These are phyloP conservation scores for Amphipyra tragopoginis DNA, from an alignment of 2,888 invertebrate genomes.

Conservation along the genomic window DNA sequence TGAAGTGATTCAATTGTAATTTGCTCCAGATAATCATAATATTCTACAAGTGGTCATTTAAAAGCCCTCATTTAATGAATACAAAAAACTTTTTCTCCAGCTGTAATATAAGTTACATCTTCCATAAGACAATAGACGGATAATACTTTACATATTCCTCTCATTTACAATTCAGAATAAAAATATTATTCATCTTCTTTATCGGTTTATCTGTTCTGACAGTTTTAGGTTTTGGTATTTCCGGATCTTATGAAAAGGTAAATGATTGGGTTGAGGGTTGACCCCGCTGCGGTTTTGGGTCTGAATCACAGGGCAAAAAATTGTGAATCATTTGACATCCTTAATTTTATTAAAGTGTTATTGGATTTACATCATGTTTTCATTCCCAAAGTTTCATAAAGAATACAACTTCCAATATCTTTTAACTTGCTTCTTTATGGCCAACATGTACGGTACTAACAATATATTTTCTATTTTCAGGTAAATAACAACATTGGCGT, in stretches of 20 bases:
- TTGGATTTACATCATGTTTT: conserved; percentile 1
- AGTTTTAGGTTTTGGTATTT: conserved; percentile 49
- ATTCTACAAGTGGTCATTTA: background rate
- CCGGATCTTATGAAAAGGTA: conserved; percentile 47
- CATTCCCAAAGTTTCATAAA: too few relatives aligned
- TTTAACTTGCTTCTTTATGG: conserved; percentile 33
- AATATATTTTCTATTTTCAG: conserved; percentile 71
- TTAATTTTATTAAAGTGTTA: conserved; percentile 1
- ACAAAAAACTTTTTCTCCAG: conserved; percentile 9
- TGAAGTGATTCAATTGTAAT: background rate
- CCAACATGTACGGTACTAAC: conserved; percentile 55
- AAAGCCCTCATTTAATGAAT: conserved; percentile 8
- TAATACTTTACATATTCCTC: conserved; percentile 51
- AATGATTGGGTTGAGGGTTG: conserved; percentile 44
- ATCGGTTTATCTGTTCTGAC: conserved; percentile 48
- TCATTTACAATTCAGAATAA: conserved; percentile 45
- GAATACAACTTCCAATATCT: background rate
- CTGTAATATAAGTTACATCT: conserved; percentile 14
- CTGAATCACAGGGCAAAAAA: conserved; percentile 41
- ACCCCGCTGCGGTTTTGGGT: conserved; percentile 48
- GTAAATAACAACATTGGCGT: conserved; percentile 67
- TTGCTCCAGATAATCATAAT: background rate
- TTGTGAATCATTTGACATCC: conserved; percentile 44
- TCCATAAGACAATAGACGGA: conserved; percentile 38
- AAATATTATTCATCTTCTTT: conserved; percentile 47